Evolutionary conservation across 2,113 vertebrate species (phyloP), one percentile per base, ranked within the genome.

Genomic region (Peucedramus taeniatus): DNA sequence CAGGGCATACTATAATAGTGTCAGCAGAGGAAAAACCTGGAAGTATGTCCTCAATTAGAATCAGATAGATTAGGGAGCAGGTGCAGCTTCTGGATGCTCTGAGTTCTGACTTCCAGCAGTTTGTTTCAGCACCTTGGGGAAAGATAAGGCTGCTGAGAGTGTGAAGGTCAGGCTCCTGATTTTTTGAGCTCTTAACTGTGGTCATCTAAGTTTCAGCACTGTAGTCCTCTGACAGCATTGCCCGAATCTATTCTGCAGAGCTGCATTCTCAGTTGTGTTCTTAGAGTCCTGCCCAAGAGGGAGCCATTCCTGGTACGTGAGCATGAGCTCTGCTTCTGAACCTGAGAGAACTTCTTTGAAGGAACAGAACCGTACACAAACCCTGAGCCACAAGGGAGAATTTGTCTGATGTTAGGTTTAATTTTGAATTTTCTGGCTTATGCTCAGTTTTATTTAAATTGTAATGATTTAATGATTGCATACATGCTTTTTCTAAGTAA

Each of bases 401-500:
- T 45, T 61, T 76, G 45, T 75, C 45, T 57, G 30, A 8, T 79
- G 35, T 23, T 74, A 56, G 14, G 13, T 65, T 83, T 56, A 72
- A 42, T 85, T 94, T 70, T 76, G 3, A 83, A 72, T 89, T 97
- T 95, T 74, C 33, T 88, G 50, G 18, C 10, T 88, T 93, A 50
- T 21, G 39, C 54, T 93, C 15, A 26, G 27, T 96, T 93, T 85
- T 61, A 78, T 92, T 68, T 53, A 74, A 87, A 50, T 57, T 0
- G 0, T 77, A 88, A 86, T 77, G 63, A 61, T 72, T 94, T 85
- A 88, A 80, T 77, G 45, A 70, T 80, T 88, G 12, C 1, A 1
- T 44, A 40, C 18, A 51, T 13, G 0, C 22, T 86, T 94, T 82
- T 86, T 81, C 40, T 59, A 40, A 70, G 37, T 72, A 50, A 70